Conservation (phyloP, 2,888 invertebrate species). For the Fissipunctia ypsillon region DNA sequence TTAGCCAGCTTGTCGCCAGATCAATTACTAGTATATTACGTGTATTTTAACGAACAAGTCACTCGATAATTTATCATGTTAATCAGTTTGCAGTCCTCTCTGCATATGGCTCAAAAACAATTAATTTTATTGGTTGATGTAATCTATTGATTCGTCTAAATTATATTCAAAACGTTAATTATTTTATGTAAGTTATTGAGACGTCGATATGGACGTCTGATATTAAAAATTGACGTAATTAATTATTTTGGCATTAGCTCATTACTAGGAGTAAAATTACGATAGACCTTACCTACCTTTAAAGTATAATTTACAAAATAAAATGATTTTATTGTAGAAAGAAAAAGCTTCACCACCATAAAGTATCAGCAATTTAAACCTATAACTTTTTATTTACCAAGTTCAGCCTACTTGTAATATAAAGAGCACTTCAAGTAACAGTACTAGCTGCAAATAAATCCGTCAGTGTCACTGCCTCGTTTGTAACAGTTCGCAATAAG, state of each 20-base stretch:
- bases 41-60: conserved; percentile 24
- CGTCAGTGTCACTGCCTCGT: conserved; percentile 46
- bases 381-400: neutral
- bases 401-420: conserved; percentile 20
- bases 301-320: too few species aligned
- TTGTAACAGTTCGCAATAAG: conserved; percentile 49
- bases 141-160: conserved; percentile 27
- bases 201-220: conserved; percentile 7
- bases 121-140: conserved; percentile 37
- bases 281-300: conserved; percentile 22
- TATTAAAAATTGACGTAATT: conserved; percentile 37
- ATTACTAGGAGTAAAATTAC: conserved; percentile 25
- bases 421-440: conserved; percentile 45
- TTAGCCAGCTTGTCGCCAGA: conserved; percentile 55
- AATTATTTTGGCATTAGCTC: conserved; percentile 27
- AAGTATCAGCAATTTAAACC: neutral
- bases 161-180: conserved; percentile 34
- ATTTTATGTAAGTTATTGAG: conserved; percentile 43
- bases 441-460: conserved; percentile 63
- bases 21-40: conserved; percentile 25
- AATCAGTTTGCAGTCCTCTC: conserved; percentile 26
- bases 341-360: neutral
- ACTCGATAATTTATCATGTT: conserved; percentile 35
- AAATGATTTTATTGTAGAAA: too few species aligned
- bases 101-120: conserved; percentile 26